A percentile compares a stretch with the other conserved stretches of the same genome.
phyloP scores from a whole-genome alignment of 2,113 vertebrate species.

The Gallinago media region DNA sequence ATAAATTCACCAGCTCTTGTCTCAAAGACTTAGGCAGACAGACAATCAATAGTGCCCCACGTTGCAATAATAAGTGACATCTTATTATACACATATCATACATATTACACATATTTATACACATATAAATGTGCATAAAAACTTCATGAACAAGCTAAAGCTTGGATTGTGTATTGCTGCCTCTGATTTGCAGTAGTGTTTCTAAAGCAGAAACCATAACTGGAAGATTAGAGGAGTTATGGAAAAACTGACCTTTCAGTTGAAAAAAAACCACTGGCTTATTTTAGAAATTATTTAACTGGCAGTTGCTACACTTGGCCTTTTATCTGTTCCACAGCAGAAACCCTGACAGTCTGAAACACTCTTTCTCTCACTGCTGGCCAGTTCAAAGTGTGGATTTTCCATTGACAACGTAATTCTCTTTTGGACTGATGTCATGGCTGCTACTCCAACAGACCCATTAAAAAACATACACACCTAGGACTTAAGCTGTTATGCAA shows the following conservation, averaged over 20 bases:
- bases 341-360: constrained; percentile 6
- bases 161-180: neutral
- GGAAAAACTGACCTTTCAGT: neutral
- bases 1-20: neutral
- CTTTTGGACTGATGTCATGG: constrained; percentile 36
- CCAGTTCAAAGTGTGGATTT: constrained; percentile 33
- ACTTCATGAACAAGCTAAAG: neutral
- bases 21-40: neutral
- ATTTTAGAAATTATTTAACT: constrained; percentile 37
- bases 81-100: neutral
- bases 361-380: neutral
- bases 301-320: constrained; percentile 36
- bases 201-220: constrained; percentile 16
- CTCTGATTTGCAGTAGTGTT: neutral
- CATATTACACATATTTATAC: neutral
- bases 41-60: neutral
- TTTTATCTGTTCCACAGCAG: constrained; percentile 38
- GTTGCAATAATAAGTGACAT: neutral
- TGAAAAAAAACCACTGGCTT: neutral
- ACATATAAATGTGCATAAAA: neutral
- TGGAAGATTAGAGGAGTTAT: neutral
- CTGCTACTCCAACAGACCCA: constrained; percentile 10
- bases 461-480: neutral
- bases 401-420: constrained; percentile 23
- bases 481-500: neutral